phyloP scores from a whole-genome alignment of 2,113 vertebrate species.

The Notiomystis cincta region DNA sequence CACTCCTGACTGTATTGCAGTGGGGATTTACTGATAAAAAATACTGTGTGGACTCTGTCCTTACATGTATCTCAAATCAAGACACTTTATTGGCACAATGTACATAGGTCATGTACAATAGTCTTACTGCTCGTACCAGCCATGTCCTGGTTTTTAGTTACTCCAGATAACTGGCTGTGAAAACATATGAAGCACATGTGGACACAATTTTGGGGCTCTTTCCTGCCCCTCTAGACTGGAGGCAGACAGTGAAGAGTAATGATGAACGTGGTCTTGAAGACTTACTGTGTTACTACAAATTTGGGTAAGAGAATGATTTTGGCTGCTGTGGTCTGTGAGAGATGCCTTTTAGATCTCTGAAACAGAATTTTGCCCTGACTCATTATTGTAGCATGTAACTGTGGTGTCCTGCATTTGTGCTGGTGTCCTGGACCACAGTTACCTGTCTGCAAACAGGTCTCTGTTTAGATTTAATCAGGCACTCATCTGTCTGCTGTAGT shows the following conservation, averaged over 20 bases:
- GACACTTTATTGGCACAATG: not conserved
- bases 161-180: not conserved
- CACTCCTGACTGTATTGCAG: not conserved
- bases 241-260: not conserved
- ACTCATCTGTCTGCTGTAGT: not conserved
- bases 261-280: not conserved
- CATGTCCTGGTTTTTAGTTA: not conserved
- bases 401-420: not conserved
- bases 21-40: not conserved
- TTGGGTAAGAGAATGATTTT: not conserved
- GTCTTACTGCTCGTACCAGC: not conserved
- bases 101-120: not conserved
- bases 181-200: not conserved
- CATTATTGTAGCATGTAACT: not conserved
- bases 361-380: not conserved
- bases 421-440: not conserved
- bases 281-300: not conserved
- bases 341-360: not conserved
- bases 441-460: not conserved
- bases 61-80: not conserved
- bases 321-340: not conserved
- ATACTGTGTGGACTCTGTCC: not conserved
- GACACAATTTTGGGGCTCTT: not conserved
- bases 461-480: not conserved
- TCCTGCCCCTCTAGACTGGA: not conserved